Evolutionary conservation across 2,113 vertebrate species (phyloP).

Genomic region (Paralichthys olivaceus): DNA sequence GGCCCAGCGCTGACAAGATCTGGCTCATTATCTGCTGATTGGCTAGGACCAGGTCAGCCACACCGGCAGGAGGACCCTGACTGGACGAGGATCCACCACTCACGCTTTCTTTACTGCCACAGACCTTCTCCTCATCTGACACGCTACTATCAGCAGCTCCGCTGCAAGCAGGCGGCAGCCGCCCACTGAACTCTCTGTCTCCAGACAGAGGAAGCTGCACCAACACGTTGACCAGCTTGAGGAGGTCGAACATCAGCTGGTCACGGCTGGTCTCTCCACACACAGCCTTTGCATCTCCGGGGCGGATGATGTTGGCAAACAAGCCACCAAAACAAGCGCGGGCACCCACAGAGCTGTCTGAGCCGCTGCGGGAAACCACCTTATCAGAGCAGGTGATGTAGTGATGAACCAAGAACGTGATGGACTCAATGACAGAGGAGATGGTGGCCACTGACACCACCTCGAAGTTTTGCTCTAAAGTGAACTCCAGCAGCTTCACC

Average conservation of each 20-base stretch:
- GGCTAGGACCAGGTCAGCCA: constrained; percentile 96
- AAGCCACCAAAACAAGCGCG: constrained; percentile 97
- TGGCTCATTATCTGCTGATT: constrained; percentile 99
- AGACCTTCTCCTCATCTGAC: constrained; percentile 98
- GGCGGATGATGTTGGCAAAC: constrained; percentile 97
- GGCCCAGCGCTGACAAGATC: constrained; percentile 95
- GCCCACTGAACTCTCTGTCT: constrained; percentile 94
- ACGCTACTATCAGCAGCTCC: constrained; percentile 92
- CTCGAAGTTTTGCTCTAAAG: constrained; percentile 97
- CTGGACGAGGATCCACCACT: constrained; percentile 82
- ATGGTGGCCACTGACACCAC: constrained; percentile 96
- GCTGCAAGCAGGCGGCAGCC: constrained; percentile 84
- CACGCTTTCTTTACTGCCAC: constrained; percentile 91
- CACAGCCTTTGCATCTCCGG: constrained; percentile 98
- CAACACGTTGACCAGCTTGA: constrained; percentile 95
- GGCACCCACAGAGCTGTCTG: constrained; percentile 95
- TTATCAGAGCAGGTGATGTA: constrained; percentile 99
- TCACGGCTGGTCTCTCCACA: constrained; percentile 97
- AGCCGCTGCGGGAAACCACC: constrained; percentile 95
- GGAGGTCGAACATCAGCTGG: constrained; percentile 97
- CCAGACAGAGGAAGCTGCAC: constrained; percentile 95
- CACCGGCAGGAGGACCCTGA: constrained; percentile 89
- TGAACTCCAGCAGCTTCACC: constrained; percentile 97
- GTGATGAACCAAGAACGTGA: constrained; percentile 97
- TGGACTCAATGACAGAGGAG: constrained; percentile 95